Conservation (phyloP, 2,113 vertebrate genomes). For the Pelobates fuscus region DNA sequence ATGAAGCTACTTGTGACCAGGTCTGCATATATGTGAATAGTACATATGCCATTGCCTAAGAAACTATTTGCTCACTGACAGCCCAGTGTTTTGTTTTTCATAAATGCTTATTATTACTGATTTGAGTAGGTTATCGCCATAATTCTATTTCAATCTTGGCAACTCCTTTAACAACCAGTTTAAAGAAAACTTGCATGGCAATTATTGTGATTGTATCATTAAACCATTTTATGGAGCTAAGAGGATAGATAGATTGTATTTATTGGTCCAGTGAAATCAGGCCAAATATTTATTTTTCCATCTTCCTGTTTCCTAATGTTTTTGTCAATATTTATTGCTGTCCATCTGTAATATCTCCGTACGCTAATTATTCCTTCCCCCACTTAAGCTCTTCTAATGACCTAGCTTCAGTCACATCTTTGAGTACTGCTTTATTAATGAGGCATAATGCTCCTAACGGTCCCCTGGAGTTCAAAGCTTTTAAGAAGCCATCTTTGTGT, state of each 20-base stretch:
- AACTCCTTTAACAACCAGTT: no score
- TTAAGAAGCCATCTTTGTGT: slow-evolving; percentile 27
- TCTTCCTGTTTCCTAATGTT: slow-evolving; percentile 32
- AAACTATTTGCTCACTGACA: no score
- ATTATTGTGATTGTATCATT: no score
- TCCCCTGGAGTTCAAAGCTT: slow-evolving; percentile 20
- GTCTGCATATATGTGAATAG: no score
- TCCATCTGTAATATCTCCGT: slow-evolving; percentile 16
- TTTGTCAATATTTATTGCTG: slow-evolving; percentile 30
- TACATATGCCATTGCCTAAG: no score
- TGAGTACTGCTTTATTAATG: slow-evolving; percentile 41
- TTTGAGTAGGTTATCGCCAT: no score
- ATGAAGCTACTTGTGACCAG: no score
- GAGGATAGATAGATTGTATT: background rate
- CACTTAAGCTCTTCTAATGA: slow-evolving; percentile 34
- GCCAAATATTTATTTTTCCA: background rate
- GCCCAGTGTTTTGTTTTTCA: no score
- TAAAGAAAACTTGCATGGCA: no score
- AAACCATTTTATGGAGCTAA: no score
- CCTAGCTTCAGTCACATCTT: slow-evolving; percentile 28
- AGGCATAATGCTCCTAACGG: slow-evolving; percentile 39
- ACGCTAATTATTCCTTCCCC: slow-evolving; percentile 15
- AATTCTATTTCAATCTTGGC: no score
- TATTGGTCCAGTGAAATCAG: background rate
- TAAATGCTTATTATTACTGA: no score